Evolutionary conservation across 2,888 invertebrate species (phyloP).

Genomic region (Amiota mariae): DNA sequence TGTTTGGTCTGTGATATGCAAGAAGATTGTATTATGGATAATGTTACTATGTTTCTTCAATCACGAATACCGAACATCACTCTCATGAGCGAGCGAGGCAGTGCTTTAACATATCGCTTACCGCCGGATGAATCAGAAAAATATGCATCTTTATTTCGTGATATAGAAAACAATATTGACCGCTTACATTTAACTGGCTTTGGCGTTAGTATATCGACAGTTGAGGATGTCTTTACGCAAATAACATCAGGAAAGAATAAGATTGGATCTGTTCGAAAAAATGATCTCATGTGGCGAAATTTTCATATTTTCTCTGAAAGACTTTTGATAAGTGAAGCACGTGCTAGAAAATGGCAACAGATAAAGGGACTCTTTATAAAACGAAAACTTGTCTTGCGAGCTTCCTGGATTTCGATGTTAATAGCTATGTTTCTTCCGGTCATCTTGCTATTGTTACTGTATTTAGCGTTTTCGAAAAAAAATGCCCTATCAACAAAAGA

Average conservation of each 20-base stretch:
- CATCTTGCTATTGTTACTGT: neutral
- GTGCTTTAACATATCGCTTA: slow-evolving; percentile 81
- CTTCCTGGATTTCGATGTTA: neutral
- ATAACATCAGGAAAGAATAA: neutral
- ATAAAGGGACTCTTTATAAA: neutral
- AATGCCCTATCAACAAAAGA: neutral
- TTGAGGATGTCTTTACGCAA: slow-evolving; percentile 89
- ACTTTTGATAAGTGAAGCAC: neutral
- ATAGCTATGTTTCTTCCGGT: neutral
- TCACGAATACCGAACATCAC: slow-evolving; percentile 78
- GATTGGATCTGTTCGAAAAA: neutral
- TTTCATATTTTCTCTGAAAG: neutral
- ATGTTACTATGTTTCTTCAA: slow-evolving; percentile 77
- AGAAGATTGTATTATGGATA: slow-evolving; percentile 72
- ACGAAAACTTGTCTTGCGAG: neutral
- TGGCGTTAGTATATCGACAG: slow-evolving; percentile 85
- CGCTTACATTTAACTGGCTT: slow-evolving; percentile 81
- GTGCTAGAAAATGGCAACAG: neutral
- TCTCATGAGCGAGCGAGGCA: slow-evolving; percentile 79
- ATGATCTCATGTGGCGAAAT: neutral
- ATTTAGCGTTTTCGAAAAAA: neutral
- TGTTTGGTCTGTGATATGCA: slow-evolving; percentile 77
- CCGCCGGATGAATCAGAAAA: slow-evolving; percentile 76
- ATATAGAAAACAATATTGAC: slow-evolving; percentile 77
- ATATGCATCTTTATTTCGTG: slow-evolving; percentile 79